A percentile compares a stretch with the other conserved stretches of the same genome.
Evolutionary conservation across 2,797 vertebrate species (phyloP).

Genomic region (Psittacula echo): DNA sequence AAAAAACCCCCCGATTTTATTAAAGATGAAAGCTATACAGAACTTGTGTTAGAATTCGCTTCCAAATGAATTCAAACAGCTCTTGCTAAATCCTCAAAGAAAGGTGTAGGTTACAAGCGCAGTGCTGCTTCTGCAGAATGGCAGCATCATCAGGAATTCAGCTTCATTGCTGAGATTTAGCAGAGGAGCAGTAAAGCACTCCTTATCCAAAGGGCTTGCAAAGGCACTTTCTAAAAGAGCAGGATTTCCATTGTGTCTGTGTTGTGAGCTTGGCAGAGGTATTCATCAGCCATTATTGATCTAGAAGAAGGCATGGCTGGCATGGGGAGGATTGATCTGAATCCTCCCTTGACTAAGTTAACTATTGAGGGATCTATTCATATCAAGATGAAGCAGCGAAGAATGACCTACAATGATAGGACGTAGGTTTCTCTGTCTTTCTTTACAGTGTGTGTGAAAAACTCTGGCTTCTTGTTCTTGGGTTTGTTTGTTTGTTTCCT

Average conservation of each 20-base stretch:
- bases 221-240: slow-evolving; percentile 35
- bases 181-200: neutral
- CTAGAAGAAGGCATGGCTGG: slow-evolving; percentile 2
- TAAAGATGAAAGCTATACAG: neutral
- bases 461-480: neutral
- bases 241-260: slow-evolving; percentile 21
- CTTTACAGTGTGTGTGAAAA: neutral
- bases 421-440: neutral
- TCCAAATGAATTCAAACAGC: neutral
- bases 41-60: neutral
- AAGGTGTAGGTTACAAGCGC: neutral
- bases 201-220: slow-evolving; percentile 16
- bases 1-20: neutral
- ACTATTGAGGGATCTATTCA: slow-evolving; percentile 7
- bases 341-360: slow-evolving; percentile 34
- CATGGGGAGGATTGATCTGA: slow-evolving; percentile 50
- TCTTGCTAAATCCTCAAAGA: neutral
- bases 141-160: slow-evolving; percentile 2
- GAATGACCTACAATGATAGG: neutral
- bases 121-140: neutral
- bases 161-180: neutral
- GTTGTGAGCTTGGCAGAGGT: neutral
- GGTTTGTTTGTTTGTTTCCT: neutral
- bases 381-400: neutral
- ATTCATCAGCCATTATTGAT: slow-evolving; percentile 61